Conservation (phyloP, 2,888 invertebrate genomes). For the Agrotis ipsilon region DNA sequence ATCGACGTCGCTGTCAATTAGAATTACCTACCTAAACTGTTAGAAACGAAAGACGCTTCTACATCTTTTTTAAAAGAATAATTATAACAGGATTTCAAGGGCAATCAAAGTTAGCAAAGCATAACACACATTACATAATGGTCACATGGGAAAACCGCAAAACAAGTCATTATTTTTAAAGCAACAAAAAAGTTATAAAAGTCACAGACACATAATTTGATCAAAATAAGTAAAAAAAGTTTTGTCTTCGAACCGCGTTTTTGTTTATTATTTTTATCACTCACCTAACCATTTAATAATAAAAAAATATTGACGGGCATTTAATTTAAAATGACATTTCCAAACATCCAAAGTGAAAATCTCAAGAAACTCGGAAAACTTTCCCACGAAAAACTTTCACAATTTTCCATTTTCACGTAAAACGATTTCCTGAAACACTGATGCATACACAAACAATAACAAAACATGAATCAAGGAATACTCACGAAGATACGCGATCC, state of each 20-base stretch:
- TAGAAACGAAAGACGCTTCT: not conserved
- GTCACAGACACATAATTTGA: not conserved
- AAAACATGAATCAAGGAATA: constrained; percentile 48
- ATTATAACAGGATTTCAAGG: constrained; percentile 2
- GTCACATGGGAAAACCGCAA: not conserved
- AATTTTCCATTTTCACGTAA: not conserved
- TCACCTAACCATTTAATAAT: no score
- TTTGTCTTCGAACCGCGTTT: no score
- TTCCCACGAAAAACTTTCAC: not conserved
- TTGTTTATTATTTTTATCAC: no score
- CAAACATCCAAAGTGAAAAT: not conserved
- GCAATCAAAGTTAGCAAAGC: not conserved
- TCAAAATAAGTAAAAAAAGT: not conserved
- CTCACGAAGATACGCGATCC: constrained; percentile 53
- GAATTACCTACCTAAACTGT: not conserved
- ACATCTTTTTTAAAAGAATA: not conserved
- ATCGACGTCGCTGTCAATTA: no score
- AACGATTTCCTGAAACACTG: constrained; percentile 4
- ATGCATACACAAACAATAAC: constrained; percentile 40
- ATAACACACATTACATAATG: not conserved
- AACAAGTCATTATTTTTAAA: not conserved
- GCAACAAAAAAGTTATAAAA: not conserved
- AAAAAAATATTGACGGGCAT: not conserved
- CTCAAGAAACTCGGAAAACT: not conserved
- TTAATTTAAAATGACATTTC: not conserved